A percentile compares a stretch with the other conserved stretches of the same genome.
phyloP scores from a whole-genome alignment of 2,888 invertebrate species.

The Leucophenga montana region DNA sequence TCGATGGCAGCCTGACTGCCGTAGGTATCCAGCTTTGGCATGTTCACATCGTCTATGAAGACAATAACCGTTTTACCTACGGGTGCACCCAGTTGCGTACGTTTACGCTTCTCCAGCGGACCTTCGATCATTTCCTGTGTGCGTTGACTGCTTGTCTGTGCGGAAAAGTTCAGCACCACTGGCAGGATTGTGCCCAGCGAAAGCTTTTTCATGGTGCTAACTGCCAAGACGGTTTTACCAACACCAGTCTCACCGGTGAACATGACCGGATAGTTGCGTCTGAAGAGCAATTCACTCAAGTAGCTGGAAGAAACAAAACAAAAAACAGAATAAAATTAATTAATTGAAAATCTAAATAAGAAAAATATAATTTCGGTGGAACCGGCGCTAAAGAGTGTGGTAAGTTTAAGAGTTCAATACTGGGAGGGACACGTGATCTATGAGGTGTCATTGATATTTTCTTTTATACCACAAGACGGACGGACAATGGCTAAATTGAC shows the following conservation, averaged over 20 bases:
- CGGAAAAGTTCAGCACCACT: conserved; percentile 89
- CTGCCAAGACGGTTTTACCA: conserved; percentile 90
- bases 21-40: conserved; percentile 90
- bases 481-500: too few species aligned
- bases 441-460: too few species aligned
- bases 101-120: conserved; percentile 87
- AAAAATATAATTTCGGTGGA: background rate
- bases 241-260: conserved; percentile 94
- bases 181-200: conserved; percentile 80
- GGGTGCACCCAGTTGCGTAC: conserved; percentile 86
- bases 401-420: too few species aligned
- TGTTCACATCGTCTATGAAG: conserved; percentile 93
- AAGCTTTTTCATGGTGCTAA: conserved; percentile 81
- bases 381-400: too few species aligned
- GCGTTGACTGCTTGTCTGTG: conserved; percentile 88
- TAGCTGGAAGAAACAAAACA: conserved; percentile 58
- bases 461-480: too few species aligned
- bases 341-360: too few species aligned
- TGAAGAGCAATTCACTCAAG: conserved; percentile 79
- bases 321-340: background rate
- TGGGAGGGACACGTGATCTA: too few species aligned
- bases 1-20: conserved; percentile 95
- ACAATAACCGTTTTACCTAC: conserved; percentile 86
- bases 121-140: conserved; percentile 89
- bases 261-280: conserved; percentile 84